Evolutionary conservation across 2,888 invertebrate genomes (phyloP), one percentile per base, ranked within the genome.

Genomic region (Pristionchus japonicus): DNA sequence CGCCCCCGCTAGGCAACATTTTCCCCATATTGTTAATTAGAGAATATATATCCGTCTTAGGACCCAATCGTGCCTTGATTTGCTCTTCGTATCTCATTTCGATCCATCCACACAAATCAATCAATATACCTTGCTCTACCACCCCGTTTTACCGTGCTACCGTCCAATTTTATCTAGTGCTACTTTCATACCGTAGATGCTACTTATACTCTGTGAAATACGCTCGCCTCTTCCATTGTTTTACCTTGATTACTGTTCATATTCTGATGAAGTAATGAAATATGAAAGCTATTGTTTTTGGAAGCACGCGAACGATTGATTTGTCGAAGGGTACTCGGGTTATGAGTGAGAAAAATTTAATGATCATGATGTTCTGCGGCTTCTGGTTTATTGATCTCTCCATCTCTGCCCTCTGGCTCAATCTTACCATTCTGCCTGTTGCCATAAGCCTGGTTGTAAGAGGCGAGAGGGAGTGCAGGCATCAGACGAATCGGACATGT

Each of bases 201-300:
- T 67, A 67, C 67, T 67, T 67, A 67, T 67, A 61, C n/a, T 31
- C 67, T 34, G 67, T 67, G 67, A 67, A 67, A 31, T 67, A 67
- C 20, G 67, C 67, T 13, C 20, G 34, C 20, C 67, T 31, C 31
- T 67, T 67, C n/a, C n/a, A n/a, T n/a, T n/a, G 67, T 67, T 67
- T 67, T 67, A 67, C 11, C 31, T 13, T 67, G 15, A 17, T 34
- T 61, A 4, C 27, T 27, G 31, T 31, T 34, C 67, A n/a, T 34
- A 34, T 52, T 52, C 34, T 67, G 67, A 67, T 67, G 67, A 67
- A 67, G 34, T 34, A 13, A 67, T 67, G 67, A 67, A 67, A 31
- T 67, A 27, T 67, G 27, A 17, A 34, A 34, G 0, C 34, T 13
- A 34, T 31, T 64, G 64, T 11, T 31, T 67, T 67, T 1, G 17